A percentile compares a stretch with the other conserved stretches of the same genome.
Conservation (phyloP, 2,113 vertebrate genomes). For the Elanoides forficatus region DNA sequence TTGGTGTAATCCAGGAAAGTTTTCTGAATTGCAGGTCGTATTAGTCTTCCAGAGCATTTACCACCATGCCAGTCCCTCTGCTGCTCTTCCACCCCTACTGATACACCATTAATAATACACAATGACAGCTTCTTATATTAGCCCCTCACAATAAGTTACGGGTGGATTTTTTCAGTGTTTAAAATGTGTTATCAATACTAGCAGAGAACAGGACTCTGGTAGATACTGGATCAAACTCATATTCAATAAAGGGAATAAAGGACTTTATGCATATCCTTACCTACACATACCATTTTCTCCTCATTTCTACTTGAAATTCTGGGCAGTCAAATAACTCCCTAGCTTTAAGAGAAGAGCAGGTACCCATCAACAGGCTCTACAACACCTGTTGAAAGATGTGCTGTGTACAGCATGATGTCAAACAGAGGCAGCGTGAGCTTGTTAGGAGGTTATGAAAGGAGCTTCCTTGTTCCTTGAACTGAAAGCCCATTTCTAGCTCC, state of each 20-base stretch:
- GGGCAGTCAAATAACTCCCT: background rate
- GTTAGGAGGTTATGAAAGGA: background rate
- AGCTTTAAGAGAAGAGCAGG: background rate
- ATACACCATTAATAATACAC: background rate
- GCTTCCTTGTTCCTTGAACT: background rate
- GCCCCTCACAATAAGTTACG: rapidly evolving
- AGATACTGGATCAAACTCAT: background rate
- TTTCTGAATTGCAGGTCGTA: background rate
- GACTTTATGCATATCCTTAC: background rate
- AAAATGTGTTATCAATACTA: background rate
- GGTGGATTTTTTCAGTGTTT: background rate
- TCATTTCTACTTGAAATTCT: background rate
- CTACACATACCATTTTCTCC: background rate
- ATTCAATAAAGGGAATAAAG: background rate
- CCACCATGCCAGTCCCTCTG: background rate
- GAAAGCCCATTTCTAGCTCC: background rate
- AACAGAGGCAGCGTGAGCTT: background rate
- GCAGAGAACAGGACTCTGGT: background rate
- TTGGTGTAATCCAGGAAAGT: background rate
- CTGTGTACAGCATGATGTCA: background rate
- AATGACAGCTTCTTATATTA: background rate
- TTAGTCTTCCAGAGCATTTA: background rate
- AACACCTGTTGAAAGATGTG: background rate
- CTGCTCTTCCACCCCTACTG: background rate
- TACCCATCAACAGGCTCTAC: background rate